phyloP scores from a whole-genome alignment of 2,113 vertebrate species.

The Solea senegalensis region DNA sequence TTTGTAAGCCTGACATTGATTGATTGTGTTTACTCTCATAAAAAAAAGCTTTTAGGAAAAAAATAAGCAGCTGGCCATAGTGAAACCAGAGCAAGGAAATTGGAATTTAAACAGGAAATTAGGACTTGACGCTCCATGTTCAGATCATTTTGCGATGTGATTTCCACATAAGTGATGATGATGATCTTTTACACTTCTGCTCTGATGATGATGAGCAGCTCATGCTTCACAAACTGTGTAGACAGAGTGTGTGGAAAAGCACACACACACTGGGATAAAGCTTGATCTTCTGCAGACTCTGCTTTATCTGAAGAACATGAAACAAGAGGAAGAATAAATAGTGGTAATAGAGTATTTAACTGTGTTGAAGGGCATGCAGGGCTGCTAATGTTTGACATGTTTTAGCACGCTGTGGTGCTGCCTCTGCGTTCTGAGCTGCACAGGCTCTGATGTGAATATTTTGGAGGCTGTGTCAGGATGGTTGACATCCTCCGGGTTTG shows the following conservation, averaged over 20 bases:
- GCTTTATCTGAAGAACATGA: neutral
- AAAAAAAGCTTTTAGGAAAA: neutral
- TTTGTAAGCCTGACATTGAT: neutral
- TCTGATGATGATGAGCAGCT: too few species aligned
- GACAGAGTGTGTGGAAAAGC: too few species aligned
- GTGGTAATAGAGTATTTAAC: neutral
- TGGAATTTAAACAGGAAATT: conserved; percentile 26
- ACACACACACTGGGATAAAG: neutral
- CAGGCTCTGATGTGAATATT: conserved; percentile 52
- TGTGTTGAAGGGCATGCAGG: neutral
- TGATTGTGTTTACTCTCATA: conserved; percentile 4
- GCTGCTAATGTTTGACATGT: conserved; percentile 46
- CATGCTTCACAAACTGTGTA: too few species aligned
- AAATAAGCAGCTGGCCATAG: conserved; percentile 32
- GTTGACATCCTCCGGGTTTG: neutral
- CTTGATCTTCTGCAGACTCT: too few species aligned
- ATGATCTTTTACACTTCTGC: too few species aligned
- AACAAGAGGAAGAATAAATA: neutral
- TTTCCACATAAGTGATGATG: too few species aligned
- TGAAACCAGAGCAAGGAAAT: conserved; percentile 19
- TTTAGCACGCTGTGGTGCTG: conserved; percentile 65
- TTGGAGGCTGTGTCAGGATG: conserved; percentile 48
- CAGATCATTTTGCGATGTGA: too few species aligned
- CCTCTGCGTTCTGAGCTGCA: neutral
- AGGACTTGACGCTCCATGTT: too few species aligned